phyloP scores from a whole-genome alignment of 2,888 invertebrate species.

The Anodontia alba region DNA sequence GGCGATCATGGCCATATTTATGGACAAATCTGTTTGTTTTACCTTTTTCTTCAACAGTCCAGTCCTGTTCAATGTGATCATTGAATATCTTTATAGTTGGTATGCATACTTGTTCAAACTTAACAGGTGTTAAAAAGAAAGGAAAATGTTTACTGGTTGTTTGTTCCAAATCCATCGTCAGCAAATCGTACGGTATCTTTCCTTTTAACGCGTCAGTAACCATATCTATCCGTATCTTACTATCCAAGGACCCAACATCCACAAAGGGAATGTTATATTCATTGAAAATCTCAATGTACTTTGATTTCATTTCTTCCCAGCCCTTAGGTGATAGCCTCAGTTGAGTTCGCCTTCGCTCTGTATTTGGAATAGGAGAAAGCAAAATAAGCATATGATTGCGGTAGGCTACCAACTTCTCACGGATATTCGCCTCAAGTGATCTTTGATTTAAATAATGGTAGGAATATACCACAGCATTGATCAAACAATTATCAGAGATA shows the following conservation, averaged over 20 bases:
- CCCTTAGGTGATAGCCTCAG: neutral
- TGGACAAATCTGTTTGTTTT: slow-evolving; percentile 47
- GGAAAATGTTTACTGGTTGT: slow-evolving; percentile 27
- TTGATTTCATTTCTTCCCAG: slow-evolving; percentile 16
- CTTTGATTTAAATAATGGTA: slow-evolving; percentile 20
- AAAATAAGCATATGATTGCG: slow-evolving; percentile 25
- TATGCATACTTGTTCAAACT: slow-evolving; percentile 20
- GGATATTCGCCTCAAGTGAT: neutral
- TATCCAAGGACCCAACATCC: slow-evolving; percentile 7
- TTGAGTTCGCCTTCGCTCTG: neutral
- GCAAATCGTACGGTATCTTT: slow-evolving; percentile 20
- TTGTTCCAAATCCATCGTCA: slow-evolving; percentile 9
- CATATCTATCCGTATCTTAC: neutral
- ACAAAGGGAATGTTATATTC: slow-evolving; percentile 28
- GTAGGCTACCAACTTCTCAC: slow-evolving; percentile 19
- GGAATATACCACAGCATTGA: slow-evolving; percentile 19
- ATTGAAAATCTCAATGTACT: slow-evolving; percentile 11
- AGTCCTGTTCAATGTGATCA: slow-evolving; percentile 34
- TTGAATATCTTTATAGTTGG: slow-evolving; percentile 45
- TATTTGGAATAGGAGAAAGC: slow-evolving; percentile 7
- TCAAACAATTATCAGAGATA: slow-evolving; percentile 40
- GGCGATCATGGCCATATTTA: slow-evolving; percentile 28
- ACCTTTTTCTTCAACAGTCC: slow-evolving; percentile 33
- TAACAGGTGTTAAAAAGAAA: slow-evolving; percentile 21
- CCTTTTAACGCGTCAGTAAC: slow-evolving; percentile 26